Percentiles rank a stretch among this genome's conserved stretches.
These are phyloP conservation scores for Paralichthys olivaceus DNA, from an alignment of 2,113 vertebrate species.

Conservation along the genomic window DNA sequence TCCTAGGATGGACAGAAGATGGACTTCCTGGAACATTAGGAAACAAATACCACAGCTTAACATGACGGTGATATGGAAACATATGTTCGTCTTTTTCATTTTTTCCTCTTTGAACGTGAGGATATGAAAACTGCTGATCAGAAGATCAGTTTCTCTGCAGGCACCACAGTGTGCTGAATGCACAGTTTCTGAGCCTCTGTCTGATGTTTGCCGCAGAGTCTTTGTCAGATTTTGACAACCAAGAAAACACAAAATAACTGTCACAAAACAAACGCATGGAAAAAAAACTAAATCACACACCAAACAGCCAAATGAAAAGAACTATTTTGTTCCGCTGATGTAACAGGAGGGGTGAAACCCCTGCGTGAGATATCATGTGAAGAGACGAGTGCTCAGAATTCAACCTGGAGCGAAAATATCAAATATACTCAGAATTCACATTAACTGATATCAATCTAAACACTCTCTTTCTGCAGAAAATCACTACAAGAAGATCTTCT, in stretches of 20 bases:
- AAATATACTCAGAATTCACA: constrained; percentile 39
- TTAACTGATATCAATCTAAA: constrained; percentile 53
- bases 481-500: constrained; percentile 18
- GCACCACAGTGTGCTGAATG: constrained; percentile 32
- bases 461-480: neutral
- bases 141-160: constrained; percentile 25
- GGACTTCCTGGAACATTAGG: constrained; percentile 1
- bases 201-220: constrained; percentile 6
- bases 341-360: neutral
- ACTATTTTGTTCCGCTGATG: neutral
- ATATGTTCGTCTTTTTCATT: neutral
- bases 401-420: constrained; percentile 15
- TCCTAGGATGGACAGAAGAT: too few species aligned
- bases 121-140: constrained; percentile 55
- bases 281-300: neutral
- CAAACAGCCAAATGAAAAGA: neutral
- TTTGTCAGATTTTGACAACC: constrained; percentile 42
- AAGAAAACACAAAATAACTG: neutral
- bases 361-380: neutral
- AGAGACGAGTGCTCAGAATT: neutral
- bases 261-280: neutral
- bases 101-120: constrained; percentile 1
- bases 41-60: neutral
- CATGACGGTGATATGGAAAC: neutral
- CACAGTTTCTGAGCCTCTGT: constrained; percentile 34